These are phyloP conservation scores for Spongia lamella DNA, from an alignment of 37 sponge, comb jelly and placozoan genomes.

Conservation along the genomic window DNA sequence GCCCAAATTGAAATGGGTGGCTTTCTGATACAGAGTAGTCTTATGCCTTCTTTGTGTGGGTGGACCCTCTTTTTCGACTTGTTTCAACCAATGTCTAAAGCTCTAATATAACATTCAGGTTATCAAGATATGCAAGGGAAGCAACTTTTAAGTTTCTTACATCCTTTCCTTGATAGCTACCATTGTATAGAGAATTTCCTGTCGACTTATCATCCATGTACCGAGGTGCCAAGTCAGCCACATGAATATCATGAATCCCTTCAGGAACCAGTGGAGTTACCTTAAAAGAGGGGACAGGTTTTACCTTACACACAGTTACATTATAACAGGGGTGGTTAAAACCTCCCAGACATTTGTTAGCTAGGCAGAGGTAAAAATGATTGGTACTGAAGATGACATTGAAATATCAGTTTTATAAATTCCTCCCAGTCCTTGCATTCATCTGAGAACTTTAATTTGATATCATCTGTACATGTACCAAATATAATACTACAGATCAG, in stretches of 20 bases:
- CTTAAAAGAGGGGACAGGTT: slow-evolving; percentile 19
- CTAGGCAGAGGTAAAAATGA: too few species aligned
- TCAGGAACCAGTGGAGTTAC: slow-evolving; percentile 14
- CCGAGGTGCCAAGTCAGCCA: slow-evolving; percentile 47
- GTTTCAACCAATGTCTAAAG: slow-evolving; percentile 24
- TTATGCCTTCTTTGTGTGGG: slow-evolving; percentile 47
- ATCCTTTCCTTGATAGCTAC: slow-evolving; percentile 65
- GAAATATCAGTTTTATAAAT: too few species aligned
- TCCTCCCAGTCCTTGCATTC: too few species aligned
- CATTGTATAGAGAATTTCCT: slow-evolving; percentile 37
- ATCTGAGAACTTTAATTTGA: too few species aligned
- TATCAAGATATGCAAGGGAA: too few species aligned
- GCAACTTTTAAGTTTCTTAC: slow-evolving; percentile 14
- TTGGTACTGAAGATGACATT: too few species aligned
- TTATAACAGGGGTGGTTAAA: too few species aligned
- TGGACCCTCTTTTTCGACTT: slow-evolving; percentile 6
- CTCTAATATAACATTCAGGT: slow-evolving; percentile 8
- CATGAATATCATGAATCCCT: slow-evolving; percentile 31
- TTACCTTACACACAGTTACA: too few species aligned
- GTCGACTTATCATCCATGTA: slow-evolving; percentile 39
- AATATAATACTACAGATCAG: too few species aligned
- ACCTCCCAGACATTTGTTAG: too few species aligned
- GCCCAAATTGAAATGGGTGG: slow-evolving; percentile 73
- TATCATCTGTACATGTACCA: too few species aligned
- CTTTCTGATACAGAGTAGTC: slow-evolving; percentile 57